Evolutionary conservation across 2,113 vertebrate species (phyloP), one percentile per base, ranked within the genome.

Genomic region (Cynocephalus volans): DNA sequence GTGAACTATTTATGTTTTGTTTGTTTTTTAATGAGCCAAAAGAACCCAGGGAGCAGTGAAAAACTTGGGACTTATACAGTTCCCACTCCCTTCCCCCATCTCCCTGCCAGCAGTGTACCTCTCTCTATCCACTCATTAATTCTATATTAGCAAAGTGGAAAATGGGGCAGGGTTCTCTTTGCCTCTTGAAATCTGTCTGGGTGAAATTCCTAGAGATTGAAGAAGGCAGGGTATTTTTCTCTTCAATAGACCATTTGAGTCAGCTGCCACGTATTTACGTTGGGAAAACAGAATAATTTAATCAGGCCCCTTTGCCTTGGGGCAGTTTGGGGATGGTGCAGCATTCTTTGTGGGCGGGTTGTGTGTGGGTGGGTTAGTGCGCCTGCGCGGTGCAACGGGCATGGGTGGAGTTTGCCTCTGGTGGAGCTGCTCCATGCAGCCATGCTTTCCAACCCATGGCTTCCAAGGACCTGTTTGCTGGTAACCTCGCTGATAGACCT

Each of bases 1-100:
- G 82, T 94, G 64, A 93, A 31, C 56, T 83, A 75, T 50, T 83
- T 88, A 33, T 54, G 33, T 52, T 95, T 82, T 45, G 69, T 77
- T 96, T 84, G 56, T 64, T 75, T 83, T 89, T 95, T 60, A 93
- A 65, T 60, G 73, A 31, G 69, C 80, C 79, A 92, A 62, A 91
- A 79, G 50, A 94, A 82, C 1, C 24, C 45, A 48, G 36, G 26
- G 10, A 54, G 48, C 11, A 73, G 15, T 54, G 3, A 65, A 87
- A 86, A 15, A 64, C 26, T 60, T 67, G 33, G 45, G 76, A 11
- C 0, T 69, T 91, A 23, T 5, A 76, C 9, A 69, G 36, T 41
- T 80, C 24, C n/a, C 19, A 69, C 9, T 24, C n/a, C 31, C 15
- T 83, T 67, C 26, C 8, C 91, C 52, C 79, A 23, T 52, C 56